Evolutionary conservation across 2,888 invertebrate genomes (phyloP), one percentile per base, ranked within the genome.

Genomic region (Pachydiplax longipennis): DNA sequence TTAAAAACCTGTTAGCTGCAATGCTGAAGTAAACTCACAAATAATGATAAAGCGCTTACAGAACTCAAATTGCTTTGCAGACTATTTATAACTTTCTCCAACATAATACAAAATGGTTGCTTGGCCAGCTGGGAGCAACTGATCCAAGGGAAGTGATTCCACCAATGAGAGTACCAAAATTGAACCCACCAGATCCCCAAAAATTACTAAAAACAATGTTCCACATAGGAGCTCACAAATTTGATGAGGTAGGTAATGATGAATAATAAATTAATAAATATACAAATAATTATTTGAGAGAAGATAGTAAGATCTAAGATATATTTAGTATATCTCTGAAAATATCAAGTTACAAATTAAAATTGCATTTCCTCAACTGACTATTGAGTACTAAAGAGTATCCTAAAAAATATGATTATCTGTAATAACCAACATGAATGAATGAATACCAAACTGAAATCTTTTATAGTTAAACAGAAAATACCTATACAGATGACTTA

Each of bases 191-290:
- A 94, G 92, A 93, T 94, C 91, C 91, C 92, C 92, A 93, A 94
- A 4, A 90, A 0, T 94, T 97, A 18, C 94, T 97, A 0, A 96
- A 97, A 93, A 95, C 96, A 12, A 97, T 97, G 97, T 98, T 97
- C 93, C 97, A 97, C 93, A 97, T 97, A 91, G 97, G 97, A 18
- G 95, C 96, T 91, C 94, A 95, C 31, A 96, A 96, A 0, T 97
- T 97, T 93, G 97, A 98, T 94, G 97, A 97, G 95, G 97, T 97
- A 92, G 65, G 91, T 90, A 25, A 22, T 18, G 31, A 44, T 65
- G 37, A 15, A 90, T 18, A 90, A 10, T 82, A 37, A 18, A 18
- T 82, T 22, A 6, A 4, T 53, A 18, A 53, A 53, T 2, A 18
- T 53, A 4, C 12, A 18, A 37, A n/a, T 44, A 0, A 6, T 3